Evolutionary conservation across 1,140 invertebrate species (phyloP).

Genomic region (Lethocerus indicus): DNA sequence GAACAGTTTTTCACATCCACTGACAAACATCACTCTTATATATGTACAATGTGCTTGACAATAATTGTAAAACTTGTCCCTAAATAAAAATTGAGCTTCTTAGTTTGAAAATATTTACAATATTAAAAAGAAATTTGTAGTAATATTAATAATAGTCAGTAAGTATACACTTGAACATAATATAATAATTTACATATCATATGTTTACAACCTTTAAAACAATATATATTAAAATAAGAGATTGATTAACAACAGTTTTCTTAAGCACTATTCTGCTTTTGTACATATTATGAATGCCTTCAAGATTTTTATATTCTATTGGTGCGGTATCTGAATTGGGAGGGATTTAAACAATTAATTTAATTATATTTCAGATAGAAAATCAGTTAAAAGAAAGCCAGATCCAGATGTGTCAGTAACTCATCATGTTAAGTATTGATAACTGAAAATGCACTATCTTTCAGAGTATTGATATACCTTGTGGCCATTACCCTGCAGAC

Average conservation of each 20-base stretch:
- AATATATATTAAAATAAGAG: background rate
- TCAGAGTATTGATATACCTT: no score
- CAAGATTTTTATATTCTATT: background rate
- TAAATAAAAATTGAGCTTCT: constrained; percentile 3
- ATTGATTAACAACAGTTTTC: background rate
- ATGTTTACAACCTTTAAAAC: constrained; percentile 3
- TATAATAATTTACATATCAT: constrained; percentile 4
- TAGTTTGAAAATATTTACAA: constrained; percentile 2
- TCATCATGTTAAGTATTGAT: no score
- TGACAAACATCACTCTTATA: background rate
- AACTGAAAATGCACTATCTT: no score
- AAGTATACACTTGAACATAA: constrained; percentile 1
- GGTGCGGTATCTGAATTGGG: background rate
- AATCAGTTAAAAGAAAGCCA: no score
- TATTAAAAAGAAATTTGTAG: background rate
- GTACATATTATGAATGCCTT: background rate
- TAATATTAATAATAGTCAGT: constrained; percentile 1
- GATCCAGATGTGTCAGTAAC: no score
- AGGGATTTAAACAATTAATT: background rate
- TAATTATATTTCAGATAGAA: no score
- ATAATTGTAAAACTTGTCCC: background rate
- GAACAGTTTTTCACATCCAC: no score
- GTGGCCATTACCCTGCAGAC: no score
- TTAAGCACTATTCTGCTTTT: background rate
- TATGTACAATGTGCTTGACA: constrained; percentile 6